Conservation (phyloP, 2,797 vertebrate genomes). For the Carapus acus region DNA sequence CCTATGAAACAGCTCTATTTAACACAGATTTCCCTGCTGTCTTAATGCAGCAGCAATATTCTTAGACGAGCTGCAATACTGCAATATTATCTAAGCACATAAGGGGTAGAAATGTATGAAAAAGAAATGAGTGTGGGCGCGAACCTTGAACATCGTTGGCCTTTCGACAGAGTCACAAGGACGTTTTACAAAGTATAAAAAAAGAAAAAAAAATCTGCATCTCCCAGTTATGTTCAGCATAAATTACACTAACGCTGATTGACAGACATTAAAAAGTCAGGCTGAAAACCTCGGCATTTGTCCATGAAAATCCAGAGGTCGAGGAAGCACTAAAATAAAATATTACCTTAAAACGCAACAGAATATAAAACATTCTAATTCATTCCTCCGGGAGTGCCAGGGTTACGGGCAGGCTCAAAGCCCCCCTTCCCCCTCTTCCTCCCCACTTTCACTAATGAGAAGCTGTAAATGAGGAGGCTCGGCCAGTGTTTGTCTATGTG, state of each 20-base stretch:
- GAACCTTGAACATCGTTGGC: constrained; percentile 18
- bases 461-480: constrained; percentile 64
- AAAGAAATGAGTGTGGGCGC: constrained; percentile 25
- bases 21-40: no score
- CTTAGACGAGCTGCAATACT: no score
- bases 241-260: constrained; percentile 38
- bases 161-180: constrained; percentile 35
- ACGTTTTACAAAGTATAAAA: constrained; percentile 35
- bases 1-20: constrained; percentile 16
- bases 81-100: no score
- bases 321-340: constrained; percentile 41
- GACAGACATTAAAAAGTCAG: constrained; percentile 41
- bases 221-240: constrained; percentile 16
- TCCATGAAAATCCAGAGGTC: constrained; percentile 39
- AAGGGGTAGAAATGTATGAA: constrained; percentile 25
- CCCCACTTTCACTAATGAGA: constrained; percentile 71
- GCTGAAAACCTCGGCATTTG: constrained; percentile 22
- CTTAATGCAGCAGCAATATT: no score
- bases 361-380: constrained; percentile 52
- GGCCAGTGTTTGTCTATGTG: constrained; percentile 59
- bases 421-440: constrained; percentile 39
- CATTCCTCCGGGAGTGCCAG: constrained; percentile 48
- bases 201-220: constrained; percentile 27
- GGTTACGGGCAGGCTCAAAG: constrained; percentile 37
- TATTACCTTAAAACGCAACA: constrained; percentile 49